Base-by-base conservation (phyloP, 2,797 vertebrate species). In the Muraenolepis orangiensis region DNA sequence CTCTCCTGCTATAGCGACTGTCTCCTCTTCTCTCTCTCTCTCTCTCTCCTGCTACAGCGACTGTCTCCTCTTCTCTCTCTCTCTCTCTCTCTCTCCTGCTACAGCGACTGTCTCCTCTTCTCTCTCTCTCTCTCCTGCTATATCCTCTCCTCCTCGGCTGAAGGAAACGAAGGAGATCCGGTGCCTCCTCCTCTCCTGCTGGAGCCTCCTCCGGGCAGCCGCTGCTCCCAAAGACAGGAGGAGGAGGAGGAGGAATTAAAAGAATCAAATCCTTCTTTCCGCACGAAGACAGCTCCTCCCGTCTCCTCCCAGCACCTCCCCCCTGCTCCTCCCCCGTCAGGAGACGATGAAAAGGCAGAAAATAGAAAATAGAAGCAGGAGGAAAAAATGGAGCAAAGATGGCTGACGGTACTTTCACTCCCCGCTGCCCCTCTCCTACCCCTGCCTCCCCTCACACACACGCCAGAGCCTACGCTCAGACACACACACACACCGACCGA, bases 381-480 rank as follows among this genome's bases (percentile, higher is more conserved):
- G 4, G 51, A 75, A 92, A 91, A 92, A 89, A 92, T n/a, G n/a
- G n/a, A 91, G 79, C 92, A 95, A 98, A 98, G 96, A 99, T 99
- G 97, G 96, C 97, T 98, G 97, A 97, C 96, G 94, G 95, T 94
- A 96, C 95, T 96, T 94, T 95, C 94, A 94, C 94, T 96, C 93
- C 80, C 85, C 76, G 76, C 77, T 72, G 78, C 51, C 14, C 29
- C 71, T 61, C 71, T 69, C 76, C 83, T 82, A 79, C 70, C 84
- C 78, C 72, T 67, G 38, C 66, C 69, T 72, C 81, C 81, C 78
- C 79, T 74, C 88, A 69, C 28, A n/a, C n/a, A n/a, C n/a, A n/a
- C n/a, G n/a, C n/a, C n/a, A n/a, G n/a, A n/a, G 34, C 6, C 70
- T 26, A 69, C 81, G 38, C 75, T 66, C 31, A 73, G 42, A 74